Conservation (phyloP, 2,888 invertebrate species). For the Tridacna gigas region DNA sequence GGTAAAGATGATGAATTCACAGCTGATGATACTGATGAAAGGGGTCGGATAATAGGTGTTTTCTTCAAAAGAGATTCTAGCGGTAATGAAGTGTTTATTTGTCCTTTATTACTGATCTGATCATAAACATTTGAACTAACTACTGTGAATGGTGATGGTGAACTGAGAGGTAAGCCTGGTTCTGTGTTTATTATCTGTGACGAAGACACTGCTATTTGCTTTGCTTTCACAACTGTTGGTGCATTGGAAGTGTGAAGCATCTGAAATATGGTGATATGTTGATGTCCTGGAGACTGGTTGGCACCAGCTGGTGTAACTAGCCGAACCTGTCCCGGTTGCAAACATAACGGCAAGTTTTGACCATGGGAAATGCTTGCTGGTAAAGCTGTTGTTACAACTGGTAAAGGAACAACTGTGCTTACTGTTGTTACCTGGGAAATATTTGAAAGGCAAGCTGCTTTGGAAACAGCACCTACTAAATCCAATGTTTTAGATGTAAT, state of each 20-base stretch:
- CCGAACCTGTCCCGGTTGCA: neutral
- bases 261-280: constrained; percentile 6
- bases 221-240: neutral
- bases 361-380: neutral
- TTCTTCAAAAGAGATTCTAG: neutral
- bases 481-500: no score
- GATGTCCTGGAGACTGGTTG: neutral
- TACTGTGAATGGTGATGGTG: neutral
- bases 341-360: neutral
- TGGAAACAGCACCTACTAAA: neutral
- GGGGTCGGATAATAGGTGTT: neutral
- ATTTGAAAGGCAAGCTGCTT: neutral
- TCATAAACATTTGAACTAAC: no score
- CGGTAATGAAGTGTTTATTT: neutral
- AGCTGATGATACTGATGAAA: neutral
- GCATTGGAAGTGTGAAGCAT: neutral
- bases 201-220: neutral
- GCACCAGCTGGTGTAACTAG: neutral
- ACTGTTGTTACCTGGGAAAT: neutral
- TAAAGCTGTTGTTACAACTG: neutral
- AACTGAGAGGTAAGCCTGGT: neutral
- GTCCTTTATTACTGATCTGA: no score
- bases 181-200: neutral
- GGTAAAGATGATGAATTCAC: neutral
- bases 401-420: neutral